Conservation (phyloP, 2,113 vertebrate species). For the Tachycineta bicolor region DNA sequence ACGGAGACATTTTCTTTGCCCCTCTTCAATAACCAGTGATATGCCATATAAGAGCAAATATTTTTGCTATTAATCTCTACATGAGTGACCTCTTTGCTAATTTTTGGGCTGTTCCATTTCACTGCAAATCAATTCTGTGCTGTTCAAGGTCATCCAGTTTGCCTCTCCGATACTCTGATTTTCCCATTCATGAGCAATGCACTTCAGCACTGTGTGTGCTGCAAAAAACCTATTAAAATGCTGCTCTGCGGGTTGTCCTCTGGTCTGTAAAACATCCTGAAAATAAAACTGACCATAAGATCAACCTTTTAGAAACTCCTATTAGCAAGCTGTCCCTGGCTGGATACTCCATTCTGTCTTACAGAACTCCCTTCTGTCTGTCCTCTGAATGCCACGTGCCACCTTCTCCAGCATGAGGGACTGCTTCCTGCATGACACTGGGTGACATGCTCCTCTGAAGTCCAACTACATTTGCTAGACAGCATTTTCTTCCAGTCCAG, state of each 20-base stretch:
- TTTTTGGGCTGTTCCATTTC: neutral
- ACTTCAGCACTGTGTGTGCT: neutral
- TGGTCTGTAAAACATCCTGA: neutral
- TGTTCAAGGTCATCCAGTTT: neutral
- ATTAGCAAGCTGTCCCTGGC: neutral
- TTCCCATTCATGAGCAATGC: neutral
- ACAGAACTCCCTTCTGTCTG: neutral
- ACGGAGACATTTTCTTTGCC: neutral
- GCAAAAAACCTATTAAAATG: neutral
- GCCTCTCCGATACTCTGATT: neutral
- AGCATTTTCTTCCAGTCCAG: neutral
- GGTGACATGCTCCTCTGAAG: neutral
- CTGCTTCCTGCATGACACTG: neutral
- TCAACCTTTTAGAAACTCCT: neutral
- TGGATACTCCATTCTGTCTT: neutral
- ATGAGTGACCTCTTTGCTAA: neutral
- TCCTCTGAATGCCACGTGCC: rapidly evolving
- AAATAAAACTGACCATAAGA: neutral
- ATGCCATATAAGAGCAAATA: neutral
- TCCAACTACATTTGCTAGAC: neutral
- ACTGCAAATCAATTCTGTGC: neutral
- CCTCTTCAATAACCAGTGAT: neutral
- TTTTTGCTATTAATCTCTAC: neutral
- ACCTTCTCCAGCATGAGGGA: neutral
- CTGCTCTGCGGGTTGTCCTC: neutral